Percentiles rank a stretch among this genome's conserved stretches.
Conservation (phyloP, 1,140 invertebrate species). For the Drosophila simulans region DNA sequence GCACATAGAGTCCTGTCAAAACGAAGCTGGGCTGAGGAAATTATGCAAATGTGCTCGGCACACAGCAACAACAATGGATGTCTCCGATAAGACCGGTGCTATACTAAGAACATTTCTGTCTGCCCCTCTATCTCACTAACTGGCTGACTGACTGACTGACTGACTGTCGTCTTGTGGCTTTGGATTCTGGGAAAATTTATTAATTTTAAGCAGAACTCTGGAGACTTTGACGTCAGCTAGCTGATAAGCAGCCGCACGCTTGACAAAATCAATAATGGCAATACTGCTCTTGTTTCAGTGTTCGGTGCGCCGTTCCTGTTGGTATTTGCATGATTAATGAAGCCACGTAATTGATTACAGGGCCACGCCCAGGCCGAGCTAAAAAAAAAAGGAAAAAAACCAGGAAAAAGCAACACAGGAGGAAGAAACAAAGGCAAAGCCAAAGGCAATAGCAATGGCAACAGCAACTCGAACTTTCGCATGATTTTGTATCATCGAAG, state of each 20-base stretch:
- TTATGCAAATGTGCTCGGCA: conserved; percentile 54
- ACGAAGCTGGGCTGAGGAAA: conserved; percentile 39
- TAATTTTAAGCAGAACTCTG: conserved; percentile 59
- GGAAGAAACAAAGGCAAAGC: conserved; percentile 31
- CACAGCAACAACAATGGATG: conserved; percentile 38
- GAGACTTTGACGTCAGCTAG: conserved; percentile 57
- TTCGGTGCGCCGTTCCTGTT: conserved; percentile 29
- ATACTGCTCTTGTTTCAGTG: conserved; percentile 37
- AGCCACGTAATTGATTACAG: conserved; percentile 77
- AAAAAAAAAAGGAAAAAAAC: conserved; percentile 8
- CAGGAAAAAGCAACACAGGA: neutral
- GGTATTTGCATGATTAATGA: conserved; percentile 81
- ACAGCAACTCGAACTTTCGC: conserved; percentile 26
- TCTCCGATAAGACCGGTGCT: conserved; percentile 32
- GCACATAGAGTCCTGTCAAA: conserved; percentile 33
- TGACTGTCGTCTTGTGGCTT: conserved; percentile 30
- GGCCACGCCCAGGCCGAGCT: conserved; percentile 51
- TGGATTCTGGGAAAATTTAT: conserved; percentile 50
- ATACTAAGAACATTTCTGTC: conserved; percentile 9
- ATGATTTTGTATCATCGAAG: conserved; percentile 63
- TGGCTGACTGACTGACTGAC: no score
- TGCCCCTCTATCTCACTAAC: no score
- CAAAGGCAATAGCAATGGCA: conserved; percentile 4
- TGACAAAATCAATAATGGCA: conserved; percentile 72
- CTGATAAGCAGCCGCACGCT: conserved; percentile 54